Percentiles rank a stretch among this genome's conserved stretches.
phyloP scores from a whole-genome alignment of 2,113 vertebrate species.

The Felis chaus region DNA sequence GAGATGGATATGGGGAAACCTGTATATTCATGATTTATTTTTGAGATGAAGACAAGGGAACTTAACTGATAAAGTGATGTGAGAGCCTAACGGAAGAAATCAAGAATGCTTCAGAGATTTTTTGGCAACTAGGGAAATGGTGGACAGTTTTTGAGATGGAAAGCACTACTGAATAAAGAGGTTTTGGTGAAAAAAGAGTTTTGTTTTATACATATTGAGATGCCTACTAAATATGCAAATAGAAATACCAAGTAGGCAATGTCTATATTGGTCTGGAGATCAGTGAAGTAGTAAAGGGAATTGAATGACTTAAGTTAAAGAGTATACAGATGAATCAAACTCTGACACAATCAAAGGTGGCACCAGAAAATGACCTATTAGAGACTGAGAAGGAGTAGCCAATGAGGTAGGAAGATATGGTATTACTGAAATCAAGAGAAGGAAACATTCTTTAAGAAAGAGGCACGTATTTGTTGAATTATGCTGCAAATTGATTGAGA shows the following conservation, averaged over 20 bases:
- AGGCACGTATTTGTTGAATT: not conserved
- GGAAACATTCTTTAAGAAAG: not conserved
- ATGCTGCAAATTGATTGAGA: not conserved
- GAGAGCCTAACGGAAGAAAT: not conserved
- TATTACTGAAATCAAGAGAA: not conserved
- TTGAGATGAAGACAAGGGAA: slow-evolving; percentile 13
- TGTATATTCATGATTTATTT: not conserved
- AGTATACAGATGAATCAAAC: not conserved
- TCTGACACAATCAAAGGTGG: not conserved
- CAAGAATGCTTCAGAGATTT: not conserved
- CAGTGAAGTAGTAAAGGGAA: not conserved
- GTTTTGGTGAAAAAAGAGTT: not conserved
- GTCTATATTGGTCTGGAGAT: not conserved
- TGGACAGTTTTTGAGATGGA: not conserved
- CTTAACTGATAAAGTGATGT: not conserved
- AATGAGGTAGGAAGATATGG: not conserved
- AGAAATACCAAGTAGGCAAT: not conserved
- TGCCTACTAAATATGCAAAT: not conserved
- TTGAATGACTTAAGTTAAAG: not conserved
- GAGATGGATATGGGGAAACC: not conserved
- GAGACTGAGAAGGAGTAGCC: not conserved
- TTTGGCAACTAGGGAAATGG: not conserved
- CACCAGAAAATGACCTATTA: not conserved
- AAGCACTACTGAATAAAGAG: not conserved
- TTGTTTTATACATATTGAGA: not conserved